Evolutionary conservation across 2,797 vertebrate species (phyloP), one percentile per base, ranked within the genome.

Genomic region (Nasua narica): DNA sequence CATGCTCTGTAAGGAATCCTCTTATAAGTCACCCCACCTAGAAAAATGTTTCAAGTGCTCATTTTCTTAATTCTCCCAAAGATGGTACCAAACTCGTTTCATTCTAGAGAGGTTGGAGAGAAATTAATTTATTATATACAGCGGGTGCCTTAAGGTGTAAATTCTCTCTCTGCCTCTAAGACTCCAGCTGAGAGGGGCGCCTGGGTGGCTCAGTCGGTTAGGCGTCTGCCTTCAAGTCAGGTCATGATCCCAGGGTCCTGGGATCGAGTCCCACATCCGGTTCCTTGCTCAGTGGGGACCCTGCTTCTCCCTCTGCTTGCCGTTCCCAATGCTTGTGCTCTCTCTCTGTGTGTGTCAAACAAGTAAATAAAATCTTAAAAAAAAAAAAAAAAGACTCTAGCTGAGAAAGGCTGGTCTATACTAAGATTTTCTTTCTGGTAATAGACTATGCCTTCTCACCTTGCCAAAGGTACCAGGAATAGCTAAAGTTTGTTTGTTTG

Each of bases 391-490:
- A 85, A 56, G 35, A 84, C 35, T 10, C 40, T 40, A 87, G n/a
- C n/a, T 67, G 65, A 92, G 74, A 95, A 92, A 96, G 29, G 25
- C 70, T 90, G 54, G 25, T 70, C n/a, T 90, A 35, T 50, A 52
- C 18, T 54, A 95, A 83, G 11, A 74, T 77, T 89, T 90, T 77
- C 62, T 92, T 52, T 81, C 81, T 92, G n/a, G 21, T 87, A 83
- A 86, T 89, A 62, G 23, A 88, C 16, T 76, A 52, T 40, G 50
- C 13, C 70, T 77, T 93, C 18, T 81, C n/a, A 91, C 16, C 43
- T 96, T 97, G 87, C 94, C 62, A 96, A 85, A 87, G 90, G 37
- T 94, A 58, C 76, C 16, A 72, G 62, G 43, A 52, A 58, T 25
- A 54, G 32, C 70, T 94, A n/a, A 91, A 60, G 46, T 76, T 85